phyloP scores from a whole-genome alignment of 2,113 vertebrate genomes.

The Balaenoptera acutorostrata region DNA sequence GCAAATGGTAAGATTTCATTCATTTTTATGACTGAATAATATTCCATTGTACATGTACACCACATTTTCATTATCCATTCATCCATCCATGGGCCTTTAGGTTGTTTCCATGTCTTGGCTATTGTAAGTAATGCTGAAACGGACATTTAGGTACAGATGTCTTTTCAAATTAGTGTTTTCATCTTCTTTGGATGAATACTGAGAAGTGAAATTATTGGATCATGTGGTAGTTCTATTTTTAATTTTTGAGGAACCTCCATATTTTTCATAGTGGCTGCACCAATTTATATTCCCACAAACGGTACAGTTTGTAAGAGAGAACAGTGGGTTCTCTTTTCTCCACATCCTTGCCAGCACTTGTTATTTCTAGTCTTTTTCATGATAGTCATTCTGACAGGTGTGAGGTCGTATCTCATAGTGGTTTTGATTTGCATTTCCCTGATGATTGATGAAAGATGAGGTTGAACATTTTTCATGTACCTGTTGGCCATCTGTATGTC shows the following conservation, averaged over 20 bases:
- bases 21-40: not conserved
- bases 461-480: not conserved
- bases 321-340: not conserved
- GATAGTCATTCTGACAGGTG: not conserved
- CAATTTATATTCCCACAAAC: not conserved
- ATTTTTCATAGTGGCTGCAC: not conserved
- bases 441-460: not conserved
- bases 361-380: not conserved
- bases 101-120: not conserved
- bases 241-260: not conserved
- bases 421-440: not conserved
- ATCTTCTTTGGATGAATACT: not conserved
- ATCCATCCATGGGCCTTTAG: not conserved
- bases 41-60: no score
- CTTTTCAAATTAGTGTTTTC: not conserved
- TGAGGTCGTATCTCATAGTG: not conserved
- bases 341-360: not conserved
- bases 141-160: not conserved
- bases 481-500: not conserved
- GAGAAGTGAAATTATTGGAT: not conserved
- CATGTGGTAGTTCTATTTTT: not conserved
- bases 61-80: not conserved
- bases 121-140: not conserved
- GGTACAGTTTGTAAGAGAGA: no score
- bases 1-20: not conserved